A percentile compares a stretch with the other conserved stretches of the same genome.
Conservation (phyloP, 2,888 invertebrate genomes). For the Caenorhabditis becei region DNA sequence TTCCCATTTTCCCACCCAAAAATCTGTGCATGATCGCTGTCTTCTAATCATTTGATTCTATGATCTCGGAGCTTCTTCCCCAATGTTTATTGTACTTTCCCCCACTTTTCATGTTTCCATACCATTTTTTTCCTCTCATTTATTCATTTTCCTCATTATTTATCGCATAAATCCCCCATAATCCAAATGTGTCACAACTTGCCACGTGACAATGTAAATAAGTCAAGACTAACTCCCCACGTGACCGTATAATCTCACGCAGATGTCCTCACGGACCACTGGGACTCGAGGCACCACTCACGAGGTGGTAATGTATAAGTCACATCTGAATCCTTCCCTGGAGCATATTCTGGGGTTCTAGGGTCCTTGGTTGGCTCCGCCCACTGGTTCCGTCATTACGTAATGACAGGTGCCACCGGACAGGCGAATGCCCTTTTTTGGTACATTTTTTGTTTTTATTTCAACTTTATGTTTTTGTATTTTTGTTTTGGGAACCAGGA, state of each 20-base stretch:
- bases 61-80: too few species aligned
- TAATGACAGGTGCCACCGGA: too few species aligned
- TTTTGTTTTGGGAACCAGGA: too few species aligned
- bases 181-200: neutral
- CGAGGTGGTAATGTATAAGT: neutral
- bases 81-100: too few species aligned
- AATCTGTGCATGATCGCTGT: too few species aligned
- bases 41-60: too few species aligned
- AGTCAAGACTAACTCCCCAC: neutral
- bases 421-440: too few species aligned
- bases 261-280: too few species aligned
- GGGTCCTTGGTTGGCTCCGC: neutral
- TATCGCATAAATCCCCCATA: neutral
- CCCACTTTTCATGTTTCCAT: too few species aligned
- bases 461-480: too few species aligned
- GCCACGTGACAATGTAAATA: neutral
- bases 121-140: too few species aligned
- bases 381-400: neutral
- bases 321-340: neutral
- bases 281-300: neutral
- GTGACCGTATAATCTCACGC: neutral
- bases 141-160: neutral
- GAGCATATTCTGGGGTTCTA: neutral
- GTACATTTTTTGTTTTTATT: too few species aligned
- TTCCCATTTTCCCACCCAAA: neutral